Percentiles rank a stretch among this genome's conserved stretches.
Evolutionary conservation across 92 coral and sea anemone species (phyloP).

Genomic region (Epizoanthus fatuus): DNA sequence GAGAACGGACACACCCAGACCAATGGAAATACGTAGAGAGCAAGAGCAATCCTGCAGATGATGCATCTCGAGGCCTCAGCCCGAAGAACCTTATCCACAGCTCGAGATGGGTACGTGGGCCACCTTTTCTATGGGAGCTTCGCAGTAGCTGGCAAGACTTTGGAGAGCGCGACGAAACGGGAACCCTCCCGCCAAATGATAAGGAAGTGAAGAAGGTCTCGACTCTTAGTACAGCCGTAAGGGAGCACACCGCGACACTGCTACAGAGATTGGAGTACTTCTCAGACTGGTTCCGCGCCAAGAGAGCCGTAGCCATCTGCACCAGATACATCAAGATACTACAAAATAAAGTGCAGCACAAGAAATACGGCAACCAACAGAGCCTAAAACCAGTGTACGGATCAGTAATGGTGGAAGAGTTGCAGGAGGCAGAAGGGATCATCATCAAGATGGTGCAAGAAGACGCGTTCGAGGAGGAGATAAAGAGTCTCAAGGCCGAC

Average conservation of each 20-base stretch:
- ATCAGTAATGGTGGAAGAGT: constrained; percentile 22
- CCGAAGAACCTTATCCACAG: constrained; percentile 59
- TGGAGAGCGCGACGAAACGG: constrained; percentile 12
- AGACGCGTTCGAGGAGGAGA: constrained; percentile 36
- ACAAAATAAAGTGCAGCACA: constrained; percentile 1
- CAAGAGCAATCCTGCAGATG: constrained; percentile 80
- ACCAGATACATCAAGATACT: constrained; percentile 33
- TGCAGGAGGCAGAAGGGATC: constrained; percentile 14
- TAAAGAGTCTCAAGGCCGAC: constrained; percentile 15
- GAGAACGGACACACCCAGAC: constrained; percentile 63
- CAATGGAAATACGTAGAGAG: constrained; percentile 81
- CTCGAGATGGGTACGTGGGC: constrained; percentile 76
- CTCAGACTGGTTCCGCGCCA: constrained; percentile 64
- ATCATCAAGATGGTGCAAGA: constrained; percentile 10
- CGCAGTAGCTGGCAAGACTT: constrained; percentile 61
- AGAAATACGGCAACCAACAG: background rate
- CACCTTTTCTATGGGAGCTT: constrained; percentile 70
- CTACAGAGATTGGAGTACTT: constrained; percentile 44
- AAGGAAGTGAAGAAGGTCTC: constrained; percentile 48
- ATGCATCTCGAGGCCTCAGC: constrained; percentile 74
- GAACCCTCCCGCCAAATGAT: constrained; percentile 38
- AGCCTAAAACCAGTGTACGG: background rate
- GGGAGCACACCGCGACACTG: constrained; percentile 10
- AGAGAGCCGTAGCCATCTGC: constrained; percentile 63
- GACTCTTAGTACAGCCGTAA: constrained; percentile 14